Evolutionary conservation across 1,140 invertebrate species (phyloP), one percentile per base, ranked within the genome.

Genomic region (Listronotus bonariensis): DNA sequence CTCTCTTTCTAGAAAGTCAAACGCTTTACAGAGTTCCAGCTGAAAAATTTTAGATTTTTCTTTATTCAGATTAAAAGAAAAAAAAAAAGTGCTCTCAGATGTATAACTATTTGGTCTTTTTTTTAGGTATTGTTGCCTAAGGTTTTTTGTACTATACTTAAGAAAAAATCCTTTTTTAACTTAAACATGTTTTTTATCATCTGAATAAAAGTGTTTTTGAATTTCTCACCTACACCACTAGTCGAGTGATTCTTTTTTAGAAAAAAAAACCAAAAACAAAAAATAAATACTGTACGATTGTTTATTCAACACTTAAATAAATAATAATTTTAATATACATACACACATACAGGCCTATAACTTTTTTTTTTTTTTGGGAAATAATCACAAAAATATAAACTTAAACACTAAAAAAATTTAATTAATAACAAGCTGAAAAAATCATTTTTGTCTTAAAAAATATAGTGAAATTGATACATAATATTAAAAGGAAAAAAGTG

Each of bases 321-420:
- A 65, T 57, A 65, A 57, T 65, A 41, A 56, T 53, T 48, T 17
- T 56, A 65, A 52, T 52, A 65, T 65, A 65, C 62, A 63, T 65
- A 65, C 62, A 63, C 6, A 65, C 54, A 57, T 65, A 57, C 45
- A 65, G 62, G 62, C 62, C 53, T 65, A 56, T 48, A 55, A 57
- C 38, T 20, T 48, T 51, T 20, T 55, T 40, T 54, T 32, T 42
- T 56, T 59, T 65, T 26, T 26, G 20, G 52, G 62, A 55, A 65
- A 65, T 49, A 45, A 59, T 55, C 52, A 65, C 52, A 65, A 65
- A 65, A 57, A 15, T 6, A 56, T 43, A 64, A 26, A 64, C 61
- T 64, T 64, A 64, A 56, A 36, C 32, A 45, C 53, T 55, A 62
- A 11, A 9, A 55, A 17, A 54, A 54, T 12, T 12, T 14, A 48